phyloP scores from a whole-genome alignment of 2,888 invertebrate genomes.

The Dicyrtomina minuta region DNA sequence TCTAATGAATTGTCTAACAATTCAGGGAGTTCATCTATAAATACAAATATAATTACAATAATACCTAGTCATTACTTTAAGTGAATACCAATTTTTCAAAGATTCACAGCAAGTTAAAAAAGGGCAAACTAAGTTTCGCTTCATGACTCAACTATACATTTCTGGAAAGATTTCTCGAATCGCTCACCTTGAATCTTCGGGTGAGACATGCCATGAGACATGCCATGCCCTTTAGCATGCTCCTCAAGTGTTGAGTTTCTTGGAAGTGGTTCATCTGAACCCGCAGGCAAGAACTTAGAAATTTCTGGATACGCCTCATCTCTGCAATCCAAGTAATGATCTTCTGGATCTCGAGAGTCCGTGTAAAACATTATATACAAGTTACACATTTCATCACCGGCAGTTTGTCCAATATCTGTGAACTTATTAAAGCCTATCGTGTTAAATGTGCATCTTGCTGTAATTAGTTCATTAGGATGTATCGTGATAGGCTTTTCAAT shows the following conservation, averaged over 20 bases:
- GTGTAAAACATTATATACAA: slow-evolving; percentile 61
- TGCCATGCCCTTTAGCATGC: slow-evolving; percentile 54
- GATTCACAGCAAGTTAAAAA: background rate
- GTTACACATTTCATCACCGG: slow-evolving; percentile 61
- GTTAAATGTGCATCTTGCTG: slow-evolving; percentile 62
- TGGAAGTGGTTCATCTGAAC: slow-evolving; percentile 58
- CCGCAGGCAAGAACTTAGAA: slow-evolving; percentile 56
- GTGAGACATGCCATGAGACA: background rate
- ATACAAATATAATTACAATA: too few species aligned
- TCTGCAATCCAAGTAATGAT: slow-evolving; percentile 49
- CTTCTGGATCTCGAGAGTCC: slow-evolving; percentile 53
- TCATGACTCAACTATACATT: too few species aligned
- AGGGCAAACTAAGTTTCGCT: background rate
- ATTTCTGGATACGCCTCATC: slow-evolving; percentile 52
- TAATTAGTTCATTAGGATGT: slow-evolving; percentile 58
- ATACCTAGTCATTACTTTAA: too few species aligned
- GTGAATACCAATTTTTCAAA: background rate
- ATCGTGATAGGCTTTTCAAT: slow-evolving; percentile 57
- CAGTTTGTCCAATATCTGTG: slow-evolving; percentile 57
- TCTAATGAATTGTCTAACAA: slow-evolving; percentile 6
- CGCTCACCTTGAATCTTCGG: background rate
- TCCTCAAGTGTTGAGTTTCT: slow-evolving; percentile 59
- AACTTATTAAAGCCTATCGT: slow-evolving; percentile 57
- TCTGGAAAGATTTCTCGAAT: too few species aligned
- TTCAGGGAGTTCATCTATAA: slow-evolving; percentile 5